phyloP scores from a whole-genome alignment of 2,797 vertebrate genomes.

The Capromys pilorides region DNA sequence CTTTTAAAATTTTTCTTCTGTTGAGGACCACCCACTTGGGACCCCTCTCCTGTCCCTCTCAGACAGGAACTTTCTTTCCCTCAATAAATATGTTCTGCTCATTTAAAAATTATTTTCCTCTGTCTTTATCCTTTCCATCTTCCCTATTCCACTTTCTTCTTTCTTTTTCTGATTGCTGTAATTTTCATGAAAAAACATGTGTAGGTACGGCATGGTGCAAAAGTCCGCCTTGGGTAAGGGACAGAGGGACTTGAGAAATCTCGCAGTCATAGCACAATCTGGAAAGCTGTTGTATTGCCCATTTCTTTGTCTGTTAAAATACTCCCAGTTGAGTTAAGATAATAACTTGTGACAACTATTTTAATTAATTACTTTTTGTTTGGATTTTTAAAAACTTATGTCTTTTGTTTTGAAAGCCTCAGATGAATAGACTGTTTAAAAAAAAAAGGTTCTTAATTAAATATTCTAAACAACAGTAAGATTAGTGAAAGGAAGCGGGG shows the following conservation, averaged over 20 bases:
- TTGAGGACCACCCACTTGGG: background rate
- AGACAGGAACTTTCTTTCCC: no score
- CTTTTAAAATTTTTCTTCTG: background rate
- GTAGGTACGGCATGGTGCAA: background rate
- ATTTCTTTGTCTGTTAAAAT: constrained; percentile 59
- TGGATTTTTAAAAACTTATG: constrained; percentile 61
- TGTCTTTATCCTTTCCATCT: background rate
- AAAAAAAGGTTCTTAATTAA: constrained; percentile 72
- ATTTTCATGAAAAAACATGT: constrained; percentile 58
- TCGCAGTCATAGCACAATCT: constrained; percentile 18
- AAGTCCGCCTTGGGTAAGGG: constrained; percentile 40
- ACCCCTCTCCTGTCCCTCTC: no score
- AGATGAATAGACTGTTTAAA: constrained; percentile 7
- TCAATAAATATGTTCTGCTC: no score
- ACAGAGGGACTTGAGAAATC: constrained; percentile 47
- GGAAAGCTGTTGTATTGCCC: constrained; percentile 58
- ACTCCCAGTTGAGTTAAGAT: constrained; percentile 62
- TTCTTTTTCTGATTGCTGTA: background rate
- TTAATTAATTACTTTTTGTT: constrained; percentile 80
- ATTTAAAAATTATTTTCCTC: no score
- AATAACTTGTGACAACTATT: constrained; percentile 67
- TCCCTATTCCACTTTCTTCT: background rate
- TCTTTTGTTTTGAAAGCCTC: constrained; percentile 76
- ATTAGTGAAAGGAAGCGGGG: constrained; percentile 58
- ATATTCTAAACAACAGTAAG: constrained; percentile 68